A percentile compares a stretch with the other conserved stretches of the same genome.
Evolutionary conservation across 2,888 invertebrate genomes (phyloP).

Genomic region (Spatulosminthurus flaviceps): DNA sequence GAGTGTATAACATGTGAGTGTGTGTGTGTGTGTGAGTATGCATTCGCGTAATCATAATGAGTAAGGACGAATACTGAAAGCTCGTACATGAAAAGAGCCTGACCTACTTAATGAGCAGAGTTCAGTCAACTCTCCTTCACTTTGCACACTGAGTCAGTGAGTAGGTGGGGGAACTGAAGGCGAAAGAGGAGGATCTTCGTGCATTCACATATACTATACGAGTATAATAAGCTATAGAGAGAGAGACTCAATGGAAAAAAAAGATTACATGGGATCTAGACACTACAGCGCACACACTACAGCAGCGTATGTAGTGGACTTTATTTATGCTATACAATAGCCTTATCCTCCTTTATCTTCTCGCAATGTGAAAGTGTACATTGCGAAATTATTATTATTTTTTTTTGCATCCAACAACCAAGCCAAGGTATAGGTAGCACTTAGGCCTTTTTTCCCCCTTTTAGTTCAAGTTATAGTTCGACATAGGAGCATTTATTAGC

Average conservation of each 20-base stretch:
- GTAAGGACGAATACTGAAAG: neutral
- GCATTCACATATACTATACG: constrained; percentile 28
- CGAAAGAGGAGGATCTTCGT: constrained; percentile 47
- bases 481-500: neutral
- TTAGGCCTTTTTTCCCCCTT: constrained; percentile 15
- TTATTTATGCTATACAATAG: constrained; percentile 45
- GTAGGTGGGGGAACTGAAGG: constrained; percentile 55
- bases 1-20: neutral
- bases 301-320: constrained; percentile 26
- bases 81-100: constrained; percentile 28
- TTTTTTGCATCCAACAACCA: constrained; percentile 41
- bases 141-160: constrained; percentile 46
- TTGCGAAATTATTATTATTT: constrained; percentile 59
- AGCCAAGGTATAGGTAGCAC: constrained; percentile 42
- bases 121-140: constrained; percentile 60
- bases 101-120: constrained; percentile 61
- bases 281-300: constrained; percentile 1
- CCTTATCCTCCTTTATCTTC: constrained; percentile 45
- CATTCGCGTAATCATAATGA: neutral
- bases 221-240: too few species aligned
- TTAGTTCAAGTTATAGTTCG: constrained; percentile 28
- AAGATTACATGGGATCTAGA: constrained; percentile 31
- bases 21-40: constrained; percentile 13
- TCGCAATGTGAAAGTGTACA: constrained; percentile 60
- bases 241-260: too few species aligned